Conservation (phyloP, 2,888 invertebrate genomes). For the Parascotia fuliginaria region DNA sequence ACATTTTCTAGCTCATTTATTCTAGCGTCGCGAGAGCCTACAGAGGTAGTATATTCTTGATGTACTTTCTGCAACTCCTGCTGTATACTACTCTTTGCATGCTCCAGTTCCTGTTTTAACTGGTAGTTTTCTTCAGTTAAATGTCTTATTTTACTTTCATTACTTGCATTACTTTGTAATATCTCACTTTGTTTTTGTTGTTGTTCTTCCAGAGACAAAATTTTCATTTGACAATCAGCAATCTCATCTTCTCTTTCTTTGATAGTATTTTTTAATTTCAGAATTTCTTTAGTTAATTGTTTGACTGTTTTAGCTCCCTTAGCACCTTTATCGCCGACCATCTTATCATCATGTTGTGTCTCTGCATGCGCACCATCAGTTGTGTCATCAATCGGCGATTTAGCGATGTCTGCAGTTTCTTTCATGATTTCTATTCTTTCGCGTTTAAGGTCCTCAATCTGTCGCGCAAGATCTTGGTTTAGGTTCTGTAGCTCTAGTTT, state of each 20-base stretch:
- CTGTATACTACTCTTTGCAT: slow-evolving; percentile 55
- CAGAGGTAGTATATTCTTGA: slow-evolving; percentile 66
- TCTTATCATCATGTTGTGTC: slow-evolving; percentile 70
- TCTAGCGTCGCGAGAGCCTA: slow-evolving; percentile 71
- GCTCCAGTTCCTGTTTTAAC: slow-evolving; percentile 70
- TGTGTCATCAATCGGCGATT: slow-evolving; percentile 65
- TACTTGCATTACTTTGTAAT: slow-evolving; percentile 57
- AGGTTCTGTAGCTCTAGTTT: slow-evolving; percentile 67
- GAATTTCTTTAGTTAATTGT: slow-evolving; percentile 82
- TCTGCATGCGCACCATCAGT: slow-evolving; percentile 61
- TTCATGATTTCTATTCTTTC: slow-evolving; percentile 75
- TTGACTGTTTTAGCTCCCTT: slow-evolving; percentile 76
- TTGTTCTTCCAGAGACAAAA: slow-evolving; percentile 79
- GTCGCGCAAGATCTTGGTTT: slow-evolving; percentile 67
- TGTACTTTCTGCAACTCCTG: slow-evolving; percentile 69
- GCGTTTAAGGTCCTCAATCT: slow-evolving; percentile 76
- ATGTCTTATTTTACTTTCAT: slow-evolving; percentile 74
- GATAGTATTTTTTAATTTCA: slow-evolving; percentile 78
- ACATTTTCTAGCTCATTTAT: slow-evolving; percentile 81
- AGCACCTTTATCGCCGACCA: slow-evolving; percentile 64
- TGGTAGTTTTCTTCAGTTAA: slow-evolving; percentile 73
- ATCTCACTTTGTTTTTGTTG: slow-evolving; percentile 76
- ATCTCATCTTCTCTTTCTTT: slow-evolving; percentile 84
- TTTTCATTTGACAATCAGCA: slow-evolving; percentile 82
- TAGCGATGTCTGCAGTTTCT: slow-evolving; percentile 70